Conservation (phyloP, 2,888 invertebrate species). For the Orthonychiurus folsomi region DNA sequence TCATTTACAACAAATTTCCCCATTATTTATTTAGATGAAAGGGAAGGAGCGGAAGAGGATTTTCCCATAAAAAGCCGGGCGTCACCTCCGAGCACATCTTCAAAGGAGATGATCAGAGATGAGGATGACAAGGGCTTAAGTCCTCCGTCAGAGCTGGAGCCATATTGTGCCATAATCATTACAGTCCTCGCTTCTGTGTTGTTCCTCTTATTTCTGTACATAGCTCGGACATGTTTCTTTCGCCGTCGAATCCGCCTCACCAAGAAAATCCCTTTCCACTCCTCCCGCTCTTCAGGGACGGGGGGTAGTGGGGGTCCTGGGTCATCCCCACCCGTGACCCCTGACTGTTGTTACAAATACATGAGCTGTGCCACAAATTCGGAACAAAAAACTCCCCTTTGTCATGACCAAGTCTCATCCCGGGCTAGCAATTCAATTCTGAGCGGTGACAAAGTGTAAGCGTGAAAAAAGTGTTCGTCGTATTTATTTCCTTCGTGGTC, state of each 20-base stretch:
- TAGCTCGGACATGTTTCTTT: conserved; percentile 21
- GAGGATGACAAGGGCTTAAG: background rate
- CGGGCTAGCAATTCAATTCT: background rate
- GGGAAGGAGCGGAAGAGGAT: no score
- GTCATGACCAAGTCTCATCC: no score
- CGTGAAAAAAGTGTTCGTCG: no score
- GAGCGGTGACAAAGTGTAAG: background rate
- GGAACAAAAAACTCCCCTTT: background rate
- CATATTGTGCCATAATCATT: background rate
- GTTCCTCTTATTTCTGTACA: background rate
- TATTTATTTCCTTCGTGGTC: no score
- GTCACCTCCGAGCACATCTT: no score
- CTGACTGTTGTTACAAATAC: conserved; percentile 33
- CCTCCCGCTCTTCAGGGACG: conserved; percentile 17
- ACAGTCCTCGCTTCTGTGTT: background rate
- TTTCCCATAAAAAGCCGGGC: no score
- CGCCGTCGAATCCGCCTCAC: conserved; percentile 26
- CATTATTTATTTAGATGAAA: no score
- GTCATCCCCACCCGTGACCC: conserved; percentile 30
- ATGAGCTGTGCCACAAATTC: background rate
- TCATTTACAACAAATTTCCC: no score
- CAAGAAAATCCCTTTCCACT: conserved; percentile 32
- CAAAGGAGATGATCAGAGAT: background rate
- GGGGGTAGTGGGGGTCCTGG: no score
- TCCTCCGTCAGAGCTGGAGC: background rate